Percentiles rank a stretch among this genome's conserved stretches.
phyloP scores from a whole-genome alignment of 2,888 invertebrate genomes.

The Plebejus anna region DNA sequence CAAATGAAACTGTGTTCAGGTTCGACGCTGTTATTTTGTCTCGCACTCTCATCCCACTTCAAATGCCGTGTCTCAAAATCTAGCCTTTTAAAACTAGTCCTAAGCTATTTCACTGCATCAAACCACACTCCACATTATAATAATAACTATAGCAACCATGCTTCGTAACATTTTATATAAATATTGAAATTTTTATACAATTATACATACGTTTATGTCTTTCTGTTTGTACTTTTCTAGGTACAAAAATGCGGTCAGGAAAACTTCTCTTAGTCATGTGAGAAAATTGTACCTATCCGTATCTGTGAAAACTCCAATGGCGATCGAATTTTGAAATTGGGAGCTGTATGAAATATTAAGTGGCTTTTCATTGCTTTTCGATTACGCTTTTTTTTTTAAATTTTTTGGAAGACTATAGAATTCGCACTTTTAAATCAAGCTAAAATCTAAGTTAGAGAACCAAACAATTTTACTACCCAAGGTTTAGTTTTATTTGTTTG shows the following conservation, averaged over 20 bases:
- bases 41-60: constrained; percentile 38
- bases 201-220: constrained; percentile 29
- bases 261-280: constrained; percentile 29
- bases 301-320: background rate
- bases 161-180: constrained; percentile 31
- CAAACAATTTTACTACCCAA: background rate
- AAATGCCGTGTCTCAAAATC: constrained; percentile 43
- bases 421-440: background rate
- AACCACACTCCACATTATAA: constrained; percentile 35
- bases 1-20: background rate
- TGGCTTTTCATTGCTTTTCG: background rate
- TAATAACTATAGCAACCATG: constrained; percentile 29
- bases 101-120: constrained; percentile 38
- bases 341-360: background rate
- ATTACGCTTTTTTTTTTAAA: background rate
- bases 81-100: constrained; percentile 42
- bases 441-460: background rate
- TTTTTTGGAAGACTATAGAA: constrained; percentile 7
- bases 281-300: constrained; percentile 30
- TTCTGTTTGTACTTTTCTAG: constrained; percentile 38
- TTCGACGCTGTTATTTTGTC: constrained; percentile 27
- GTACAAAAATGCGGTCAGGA: constrained; percentile 37
- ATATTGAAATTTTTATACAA: constrained; percentile 31
- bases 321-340: background rate
- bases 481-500: background rate